phyloP scores from a whole-genome alignment of 1,140 invertebrate genomes.

The Ips typographus region DNA sequence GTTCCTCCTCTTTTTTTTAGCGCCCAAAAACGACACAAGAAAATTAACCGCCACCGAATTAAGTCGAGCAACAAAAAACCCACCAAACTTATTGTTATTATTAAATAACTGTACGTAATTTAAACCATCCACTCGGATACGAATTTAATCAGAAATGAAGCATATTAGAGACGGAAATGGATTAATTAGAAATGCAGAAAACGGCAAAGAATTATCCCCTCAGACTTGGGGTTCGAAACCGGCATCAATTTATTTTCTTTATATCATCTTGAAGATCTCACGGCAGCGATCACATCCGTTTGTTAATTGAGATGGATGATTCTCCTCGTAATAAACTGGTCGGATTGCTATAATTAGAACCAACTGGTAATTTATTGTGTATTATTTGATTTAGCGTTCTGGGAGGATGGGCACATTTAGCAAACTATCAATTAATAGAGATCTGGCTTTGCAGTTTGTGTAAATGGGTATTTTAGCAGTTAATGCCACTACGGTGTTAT shows the following conservation, averaged over 20 bases:
- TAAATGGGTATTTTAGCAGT: no score
- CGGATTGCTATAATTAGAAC: slow-evolving; percentile 31
- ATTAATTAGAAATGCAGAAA: slow-evolving; percentile 26
- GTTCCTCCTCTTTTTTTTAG: not conserved
- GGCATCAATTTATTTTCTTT: slow-evolving; percentile 34
- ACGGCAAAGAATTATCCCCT: slow-evolving; percentile 16
- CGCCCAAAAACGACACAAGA: not conserved
- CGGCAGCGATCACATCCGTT: slow-evolving; percentile 35
- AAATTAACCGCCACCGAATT: not conserved
- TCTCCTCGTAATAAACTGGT: slow-evolving; percentile 30
- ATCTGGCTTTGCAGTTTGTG: no score
- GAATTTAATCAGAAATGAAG: slow-evolving; percentile 5
- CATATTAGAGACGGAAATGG: slow-evolving; percentile 20
- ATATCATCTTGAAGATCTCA: slow-evolving; percentile 35
- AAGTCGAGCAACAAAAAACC: no score
- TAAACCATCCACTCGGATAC: not conserved
- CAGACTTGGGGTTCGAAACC: slow-evolving; percentile 16
- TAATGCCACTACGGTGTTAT: no score
- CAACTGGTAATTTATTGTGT: slow-evolving; percentile 33
- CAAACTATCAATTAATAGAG: slow-evolving; percentile 25
- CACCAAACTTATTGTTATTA: no score
- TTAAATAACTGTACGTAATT: not conserved
- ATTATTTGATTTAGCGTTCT: slow-evolving; percentile 30
- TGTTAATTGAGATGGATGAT: slow-evolving; percentile 36
- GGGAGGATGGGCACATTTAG: slow-evolving; percentile 26